Percentiles rank a stretch among this genome's conserved stretches.
phyloP scores from a whole-genome alignment of 92 coral and sea anemone genomes.

The Chrysogorgia sp. region DNA sequence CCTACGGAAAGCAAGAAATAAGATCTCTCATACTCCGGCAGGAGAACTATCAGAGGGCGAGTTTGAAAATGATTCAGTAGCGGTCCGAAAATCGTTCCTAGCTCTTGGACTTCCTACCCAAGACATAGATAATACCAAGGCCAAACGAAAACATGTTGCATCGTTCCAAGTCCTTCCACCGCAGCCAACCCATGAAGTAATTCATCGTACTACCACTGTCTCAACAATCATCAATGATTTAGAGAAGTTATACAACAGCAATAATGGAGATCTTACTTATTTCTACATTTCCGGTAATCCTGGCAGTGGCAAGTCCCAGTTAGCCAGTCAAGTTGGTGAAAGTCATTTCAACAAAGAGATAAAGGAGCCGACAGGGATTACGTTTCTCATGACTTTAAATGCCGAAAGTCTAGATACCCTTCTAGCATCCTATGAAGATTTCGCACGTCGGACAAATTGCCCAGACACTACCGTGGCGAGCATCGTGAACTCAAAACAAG shows the following conservation, averaged over 20 bases:
- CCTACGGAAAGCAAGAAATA: constrained; percentile 33
- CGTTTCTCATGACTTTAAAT: constrained; percentile 51
- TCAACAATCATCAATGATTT: constrained; percentile 11
- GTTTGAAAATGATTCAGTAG: too few relatives aligned
- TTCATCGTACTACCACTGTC: constrained; percentile 8
- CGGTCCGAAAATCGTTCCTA: too few relatives aligned
- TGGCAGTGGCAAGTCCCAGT: too few relatives aligned
- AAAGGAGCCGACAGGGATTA: constrained; percentile 28
- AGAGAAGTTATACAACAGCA: constrained; percentile 6
- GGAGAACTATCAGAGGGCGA: too few relatives aligned
- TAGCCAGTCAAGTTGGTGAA: constrained; percentile 44
- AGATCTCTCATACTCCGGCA: too few relatives aligned
- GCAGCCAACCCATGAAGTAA: constrained; percentile 50
- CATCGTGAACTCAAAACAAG: constrained; percentile 42
- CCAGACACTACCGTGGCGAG: constrained; percentile 38
- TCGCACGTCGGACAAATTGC: constrained; percentile 45
- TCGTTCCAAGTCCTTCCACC: constrained; percentile 40
- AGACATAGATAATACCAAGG: too few relatives aligned
- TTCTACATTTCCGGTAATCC: too few relatives aligned
- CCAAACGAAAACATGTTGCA: background rate
- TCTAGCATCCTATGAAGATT: too few relatives aligned
- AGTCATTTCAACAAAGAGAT: background rate
- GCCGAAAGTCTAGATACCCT: too few relatives aligned
- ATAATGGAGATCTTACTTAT: too few relatives aligned
- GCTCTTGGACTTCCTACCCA: too few relatives aligned